Evolutionary conservation across 2,113 vertebrate species (phyloP).

Genomic region (Chloropsis hardwickii): DNA sequence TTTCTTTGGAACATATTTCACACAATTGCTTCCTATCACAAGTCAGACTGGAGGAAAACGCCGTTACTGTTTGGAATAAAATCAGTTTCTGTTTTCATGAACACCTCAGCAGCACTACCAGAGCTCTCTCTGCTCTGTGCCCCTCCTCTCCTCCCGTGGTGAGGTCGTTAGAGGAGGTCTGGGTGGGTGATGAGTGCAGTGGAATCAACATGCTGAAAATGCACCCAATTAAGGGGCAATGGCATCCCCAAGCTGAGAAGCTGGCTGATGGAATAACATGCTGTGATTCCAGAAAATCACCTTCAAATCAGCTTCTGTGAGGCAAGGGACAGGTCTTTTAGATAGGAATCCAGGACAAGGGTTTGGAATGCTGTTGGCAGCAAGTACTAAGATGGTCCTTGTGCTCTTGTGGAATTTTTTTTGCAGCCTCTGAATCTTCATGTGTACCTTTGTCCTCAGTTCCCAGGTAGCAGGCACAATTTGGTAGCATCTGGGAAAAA

Average conservation of each 20-base stretch:
- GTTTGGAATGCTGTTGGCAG: background rate
- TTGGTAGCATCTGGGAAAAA: background rate
- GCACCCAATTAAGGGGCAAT: background rate
- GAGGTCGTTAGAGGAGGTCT: background rate
- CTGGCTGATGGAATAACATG: background rate
- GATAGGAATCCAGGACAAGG: background rate
- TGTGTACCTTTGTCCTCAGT: background rate
- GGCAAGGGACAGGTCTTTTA: background rate
- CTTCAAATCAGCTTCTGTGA: background rate
- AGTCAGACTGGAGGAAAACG: background rate
- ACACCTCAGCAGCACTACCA: background rate
- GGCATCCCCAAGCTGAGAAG: background rate
- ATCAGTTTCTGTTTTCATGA: background rate
- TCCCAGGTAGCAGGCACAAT: background rate
- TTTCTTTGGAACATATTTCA: background rate
- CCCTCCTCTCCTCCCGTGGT: rapidly evolving
- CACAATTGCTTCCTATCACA: background rate
- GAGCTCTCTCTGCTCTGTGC: background rate
- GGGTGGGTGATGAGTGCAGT: background rate
- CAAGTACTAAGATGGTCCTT: background rate
- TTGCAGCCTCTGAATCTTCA: background rate
- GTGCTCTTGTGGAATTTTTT: background rate
- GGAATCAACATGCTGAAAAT: background rate
- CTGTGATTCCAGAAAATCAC: background rate
- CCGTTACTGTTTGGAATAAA: background rate